Evolutionary conservation across 2,888 invertebrate species (phyloP).

Genomic region (Diarsia mendica): DNA sequence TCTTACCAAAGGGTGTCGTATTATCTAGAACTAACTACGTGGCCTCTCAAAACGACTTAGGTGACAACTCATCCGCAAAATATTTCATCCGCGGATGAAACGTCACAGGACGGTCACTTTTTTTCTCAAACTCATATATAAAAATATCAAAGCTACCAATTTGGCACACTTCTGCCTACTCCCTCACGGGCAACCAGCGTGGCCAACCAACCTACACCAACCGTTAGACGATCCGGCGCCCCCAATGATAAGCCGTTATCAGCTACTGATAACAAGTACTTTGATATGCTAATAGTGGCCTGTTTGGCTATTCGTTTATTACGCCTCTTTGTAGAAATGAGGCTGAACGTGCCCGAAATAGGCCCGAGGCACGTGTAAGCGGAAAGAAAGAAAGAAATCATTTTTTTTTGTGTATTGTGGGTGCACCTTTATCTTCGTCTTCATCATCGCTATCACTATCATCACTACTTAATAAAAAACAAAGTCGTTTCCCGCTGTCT

Average conservation of each 20-base stretch:
- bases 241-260: slow-evolving; percentile 57
- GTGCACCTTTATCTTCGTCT: background rate
- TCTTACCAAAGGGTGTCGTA: no score
- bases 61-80: no score
- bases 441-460: no score
- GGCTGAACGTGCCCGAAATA: slow-evolving; percentile 31
- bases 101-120: background rate
- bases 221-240: slow-evolving; percentile 57
- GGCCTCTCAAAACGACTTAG: no score
- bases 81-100: no score
- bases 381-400: background rate
- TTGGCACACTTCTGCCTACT: background rate
- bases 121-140: background rate
- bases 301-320: slow-evolving; percentile 32
- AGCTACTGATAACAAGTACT: slow-evolving; percentile 43
- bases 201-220: background rate
- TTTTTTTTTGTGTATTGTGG: background rate
- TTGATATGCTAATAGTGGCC: slow-evolving; percentile 45
- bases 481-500: no score
- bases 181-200: background rate
- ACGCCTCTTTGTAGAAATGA: slow-evolving; percentile 41
- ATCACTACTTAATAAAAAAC: no score
- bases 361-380: slow-evolving; percentile 35
- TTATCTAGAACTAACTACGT: no score
- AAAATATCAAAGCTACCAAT: background rate